Evolutionary conservation across 2,797 vertebrate species (phyloP).

Genomic region (Synanceia verrucosa): DNA sequence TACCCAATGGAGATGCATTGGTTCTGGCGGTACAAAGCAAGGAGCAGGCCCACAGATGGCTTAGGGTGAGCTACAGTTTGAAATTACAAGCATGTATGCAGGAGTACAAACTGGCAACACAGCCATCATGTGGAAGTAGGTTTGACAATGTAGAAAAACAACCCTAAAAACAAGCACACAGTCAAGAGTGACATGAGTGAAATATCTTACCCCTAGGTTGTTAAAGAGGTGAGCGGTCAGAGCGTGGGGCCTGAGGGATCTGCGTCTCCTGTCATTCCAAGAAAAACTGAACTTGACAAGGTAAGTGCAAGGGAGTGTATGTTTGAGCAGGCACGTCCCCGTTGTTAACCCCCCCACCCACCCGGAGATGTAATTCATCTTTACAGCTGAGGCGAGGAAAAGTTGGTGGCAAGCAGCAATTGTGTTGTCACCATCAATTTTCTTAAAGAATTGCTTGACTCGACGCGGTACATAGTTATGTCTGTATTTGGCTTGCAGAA

Average conservation of each 20-base stretch:
- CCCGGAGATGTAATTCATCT: constrained; percentile 22
- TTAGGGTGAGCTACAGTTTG: constrained; percentile 82
- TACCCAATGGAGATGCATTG: constrained; percentile 89
- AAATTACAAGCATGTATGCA: neutral
- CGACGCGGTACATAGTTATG: neutral
- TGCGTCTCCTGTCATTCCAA: constrained; percentile 85
- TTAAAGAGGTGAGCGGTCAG: constrained; percentile 88
- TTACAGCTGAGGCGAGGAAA: constrained; percentile 49
- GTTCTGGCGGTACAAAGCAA: constrained; percentile 95
- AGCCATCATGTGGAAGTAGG: neutral
- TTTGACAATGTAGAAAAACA: neutral
- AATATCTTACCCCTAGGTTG: constrained; percentile 83
- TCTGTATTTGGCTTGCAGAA: constrained; percentile 34
- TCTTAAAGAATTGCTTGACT: constrained; percentile 44
- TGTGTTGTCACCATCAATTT: constrained; percentile 63
- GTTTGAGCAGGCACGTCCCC: neutral
- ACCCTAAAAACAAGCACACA: neutral
- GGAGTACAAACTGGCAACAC: neutral
- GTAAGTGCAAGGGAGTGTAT: constrained; percentile 69
- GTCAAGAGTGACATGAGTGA: neutral
- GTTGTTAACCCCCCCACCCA: neutral
- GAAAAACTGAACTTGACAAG: constrained; percentile 93
- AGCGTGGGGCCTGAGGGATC: constrained; percentile 77
- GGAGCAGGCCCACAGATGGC: constrained; percentile 96
- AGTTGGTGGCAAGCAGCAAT: constrained; percentile 46